A percentile compares a stretch with the other conserved stretches of the same genome.
Conservation (phyloP, 2,888 invertebrate genomes). For the Andrena flavipes region DNA sequence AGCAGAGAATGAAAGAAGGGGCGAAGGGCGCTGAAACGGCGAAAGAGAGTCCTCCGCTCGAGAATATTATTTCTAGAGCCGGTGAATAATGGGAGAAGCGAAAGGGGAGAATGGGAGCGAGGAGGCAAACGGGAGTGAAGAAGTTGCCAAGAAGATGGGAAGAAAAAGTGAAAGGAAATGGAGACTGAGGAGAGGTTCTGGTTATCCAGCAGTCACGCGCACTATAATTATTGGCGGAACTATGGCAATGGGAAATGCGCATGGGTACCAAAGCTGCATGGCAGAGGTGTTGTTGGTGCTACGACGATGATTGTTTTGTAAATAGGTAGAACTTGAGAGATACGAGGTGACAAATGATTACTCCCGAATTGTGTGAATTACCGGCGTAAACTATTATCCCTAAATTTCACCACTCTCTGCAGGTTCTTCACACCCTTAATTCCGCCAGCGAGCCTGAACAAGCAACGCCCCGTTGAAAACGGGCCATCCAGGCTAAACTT, state of each 20-base stretch:
- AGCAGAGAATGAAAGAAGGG: slow-evolving; percentile 14
- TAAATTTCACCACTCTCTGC: background rate
- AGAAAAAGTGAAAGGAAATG: background rate
- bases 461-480: slow-evolving; percentile 2
- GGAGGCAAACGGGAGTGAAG: slow-evolving; percentile 2
- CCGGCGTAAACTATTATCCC: slow-evolving; percentile 7
- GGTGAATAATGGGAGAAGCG: slow-evolving; percentile 46
- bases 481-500: background rate
- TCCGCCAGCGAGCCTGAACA: background rate
- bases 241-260: too few relatives aligned
- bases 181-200: background rate
- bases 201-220: too few relatives aligned
- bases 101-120: slow-evolving; percentile 4
- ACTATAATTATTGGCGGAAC: too few relatives aligned
- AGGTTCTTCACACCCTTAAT: slow-evolving; percentile 13
- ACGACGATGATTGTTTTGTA: too few relatives aligned
- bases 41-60: slow-evolving; percentile 24
- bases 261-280: too few relatives aligned
- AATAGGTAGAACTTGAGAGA: too few relatives aligned
- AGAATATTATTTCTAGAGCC: slow-evolving; percentile 31
- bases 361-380: background rate
- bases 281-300: too few relatives aligned
- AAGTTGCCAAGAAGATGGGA: background rate
- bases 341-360: background rate
- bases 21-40: slow-evolving; percentile 17